Evolutionary conservation across 2,888 invertebrate genomes (phyloP), one percentile per base, ranked within the genome.

Genomic region (Pocota personata): DNA sequence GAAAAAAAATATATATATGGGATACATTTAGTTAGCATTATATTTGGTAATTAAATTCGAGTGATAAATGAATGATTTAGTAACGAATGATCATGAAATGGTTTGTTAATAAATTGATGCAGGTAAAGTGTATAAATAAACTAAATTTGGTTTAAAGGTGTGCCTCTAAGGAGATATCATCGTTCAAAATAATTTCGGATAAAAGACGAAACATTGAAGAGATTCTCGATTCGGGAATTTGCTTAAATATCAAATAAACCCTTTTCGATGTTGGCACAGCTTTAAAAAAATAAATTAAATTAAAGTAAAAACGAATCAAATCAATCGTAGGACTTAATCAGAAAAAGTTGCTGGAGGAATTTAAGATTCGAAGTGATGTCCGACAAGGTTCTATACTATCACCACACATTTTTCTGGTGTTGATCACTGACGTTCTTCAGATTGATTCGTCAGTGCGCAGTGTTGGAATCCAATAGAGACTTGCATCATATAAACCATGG

Each of bases 11-110:
- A 91, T 90, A 89, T 90, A 90, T n/a, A 40, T 89, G 88, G 76
- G 77, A 88, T 91, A 91, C 90, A 91, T 91, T 91, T 90, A 91
- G 91, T 92, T 92, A 91, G 91, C 91, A 91, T 80, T 86, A 52
- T 82, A 72, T 58, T 72, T 71, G 64, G 50, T 75, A 71, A 55
- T 73, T 62, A 16, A 67, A 30, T 76, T 40, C 35, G 46, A 60
- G 58, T 60, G 58, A 60, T 30, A 64, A 16, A 58, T 75, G 52
- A 55, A 27, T 66, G 30, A n/a, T 48, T 72, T 73, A 79, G 80
- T 71, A 46, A 75, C 50, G n/a, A 73, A 80, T 37, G 40, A 57
- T 35, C 14, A 24, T 57, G 37, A 43, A 27, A 37, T 37, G 30
- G 16, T 19, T n/a, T 50, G 19, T 67, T 55, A 58, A 62, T 46